Evolutionary conservation across 2,797 vertebrate species (phyloP).

Genomic region (Artibeus jamaicensis): DNA sequence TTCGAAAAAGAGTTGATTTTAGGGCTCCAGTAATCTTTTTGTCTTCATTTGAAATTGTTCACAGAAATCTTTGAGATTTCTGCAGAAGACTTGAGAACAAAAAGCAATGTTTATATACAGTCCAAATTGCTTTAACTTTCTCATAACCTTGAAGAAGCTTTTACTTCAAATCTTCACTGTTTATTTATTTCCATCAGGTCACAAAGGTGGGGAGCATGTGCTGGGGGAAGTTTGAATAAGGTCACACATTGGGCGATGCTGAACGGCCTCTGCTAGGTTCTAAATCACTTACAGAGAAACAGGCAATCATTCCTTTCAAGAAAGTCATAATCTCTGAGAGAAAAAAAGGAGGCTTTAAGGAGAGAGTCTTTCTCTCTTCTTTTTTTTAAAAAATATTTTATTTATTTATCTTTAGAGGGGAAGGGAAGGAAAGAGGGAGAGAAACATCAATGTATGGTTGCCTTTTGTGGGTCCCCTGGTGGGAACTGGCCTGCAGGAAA

Average conservation of each 20-base stretch:
- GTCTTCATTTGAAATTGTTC: neutral
- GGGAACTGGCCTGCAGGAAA: no score
- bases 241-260: neutral
- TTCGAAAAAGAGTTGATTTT: conserved; percentile 20
- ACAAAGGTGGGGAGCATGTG: neutral
- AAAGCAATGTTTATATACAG: neutral
- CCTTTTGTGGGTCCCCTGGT: no score
- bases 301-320: neutral
- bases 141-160: neutral
- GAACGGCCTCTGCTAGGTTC: neutral
- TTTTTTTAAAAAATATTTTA: no score
- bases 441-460: no score
- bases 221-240: conserved; percentile 18
- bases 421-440: no score
- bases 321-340: neutral
- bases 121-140: neutral
- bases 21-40: neutral
- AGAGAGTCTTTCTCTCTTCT: neutral
- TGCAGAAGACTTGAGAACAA: neutral
- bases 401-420: no score
- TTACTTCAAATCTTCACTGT: neutral
- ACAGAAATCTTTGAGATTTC: conserved; percentile 1
- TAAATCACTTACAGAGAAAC: neutral
- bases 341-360: neutral
- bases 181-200: neutral